Evolutionary conservation across 1,140 invertebrate genomes (phyloP).

Genomic region (Antheraea mylitta): DNA sequence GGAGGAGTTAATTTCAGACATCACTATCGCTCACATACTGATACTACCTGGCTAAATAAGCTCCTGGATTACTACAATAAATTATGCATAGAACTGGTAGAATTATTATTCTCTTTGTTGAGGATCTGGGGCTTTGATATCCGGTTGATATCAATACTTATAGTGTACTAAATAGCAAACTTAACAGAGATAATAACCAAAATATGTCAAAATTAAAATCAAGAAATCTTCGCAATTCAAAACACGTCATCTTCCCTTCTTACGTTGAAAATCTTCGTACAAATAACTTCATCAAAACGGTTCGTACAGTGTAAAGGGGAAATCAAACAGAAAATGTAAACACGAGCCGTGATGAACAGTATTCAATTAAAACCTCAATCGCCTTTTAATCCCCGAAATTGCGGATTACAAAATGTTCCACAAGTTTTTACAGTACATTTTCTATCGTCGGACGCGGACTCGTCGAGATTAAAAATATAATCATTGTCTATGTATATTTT

Average conservation of each 20-base stretch:
- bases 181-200: too few relatives aligned
- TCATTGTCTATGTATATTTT: constrained; percentile 18
- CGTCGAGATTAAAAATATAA: constrained; percentile 20
- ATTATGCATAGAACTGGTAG: too few relatives aligned
- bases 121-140: too few relatives aligned
- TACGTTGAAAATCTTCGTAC: neutral
- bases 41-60: too few relatives aligned
- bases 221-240: neutral
- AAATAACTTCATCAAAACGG: neutral
- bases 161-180: too few relatives aligned
- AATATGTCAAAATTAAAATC: neutral
- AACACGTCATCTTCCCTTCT: neutral
- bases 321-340: constrained; percentile 3
- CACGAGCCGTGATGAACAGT: neutral
- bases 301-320: neutral
- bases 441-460: constrained; percentile 4
- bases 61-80: too few relatives aligned
- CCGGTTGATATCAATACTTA: too few relatives aligned
- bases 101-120: too few relatives aligned
- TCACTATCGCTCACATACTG: too few relatives aligned
- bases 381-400: constrained; percentile 5
- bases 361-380: constrained; percentile 8
- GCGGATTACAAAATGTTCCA: neutral
- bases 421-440: constrained; percentile 5
- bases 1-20: too few relatives aligned